These are phyloP conservation scores for Drosophila demipolita DNA, from an alignment of 2,888 invertebrate genomes.

Conservation along the genomic window DNA sequence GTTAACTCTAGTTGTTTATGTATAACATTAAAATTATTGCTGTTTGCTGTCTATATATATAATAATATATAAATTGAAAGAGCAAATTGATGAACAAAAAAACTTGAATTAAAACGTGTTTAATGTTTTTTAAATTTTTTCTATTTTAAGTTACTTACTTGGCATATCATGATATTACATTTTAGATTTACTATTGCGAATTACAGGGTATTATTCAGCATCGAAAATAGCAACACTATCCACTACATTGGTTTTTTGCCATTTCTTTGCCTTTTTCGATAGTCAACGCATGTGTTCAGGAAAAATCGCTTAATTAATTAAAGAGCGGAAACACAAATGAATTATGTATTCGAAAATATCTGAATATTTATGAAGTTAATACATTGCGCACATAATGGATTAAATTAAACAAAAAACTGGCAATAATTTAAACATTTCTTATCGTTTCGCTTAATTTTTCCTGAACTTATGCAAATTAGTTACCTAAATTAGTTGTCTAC, in stretches of 20 bases:
- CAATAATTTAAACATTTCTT: conserved; percentile 50
- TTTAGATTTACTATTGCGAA: neutral
- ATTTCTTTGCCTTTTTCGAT: conserved; percentile 15
- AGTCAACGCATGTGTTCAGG: conserved; percentile 49
- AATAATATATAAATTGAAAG: too few species aligned
- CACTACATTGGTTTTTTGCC: neutral
- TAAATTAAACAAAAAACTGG: conserved; percentile 65
- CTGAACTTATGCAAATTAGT: conserved; percentile 57
- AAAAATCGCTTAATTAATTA: conserved; percentile 79
- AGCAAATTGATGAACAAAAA: too few species aligned
- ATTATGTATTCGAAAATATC: conserved; percentile 19
- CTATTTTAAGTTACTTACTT: too few species aligned
- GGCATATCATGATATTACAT: neutral
- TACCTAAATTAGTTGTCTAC: conserved; percentile 37
- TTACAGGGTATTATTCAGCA: neutral
- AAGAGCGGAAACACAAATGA: conserved; percentile 50
- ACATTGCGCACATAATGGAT: conserved; percentile 45
- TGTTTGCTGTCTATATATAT: too few species aligned
- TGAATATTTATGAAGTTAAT: conserved; percentile 36
- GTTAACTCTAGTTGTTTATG: neutral
- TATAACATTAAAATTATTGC: neutral
- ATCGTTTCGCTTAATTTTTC: conserved; percentile 19
- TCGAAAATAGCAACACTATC: too few species aligned
- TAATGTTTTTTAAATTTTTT: too few species aligned
- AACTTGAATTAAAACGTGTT: too few species aligned